These are phyloP conservation scores for Corythucha ciliata DNA, from an alignment of 2,888 invertebrate genomes.

Conservation along the genomic window DNA sequence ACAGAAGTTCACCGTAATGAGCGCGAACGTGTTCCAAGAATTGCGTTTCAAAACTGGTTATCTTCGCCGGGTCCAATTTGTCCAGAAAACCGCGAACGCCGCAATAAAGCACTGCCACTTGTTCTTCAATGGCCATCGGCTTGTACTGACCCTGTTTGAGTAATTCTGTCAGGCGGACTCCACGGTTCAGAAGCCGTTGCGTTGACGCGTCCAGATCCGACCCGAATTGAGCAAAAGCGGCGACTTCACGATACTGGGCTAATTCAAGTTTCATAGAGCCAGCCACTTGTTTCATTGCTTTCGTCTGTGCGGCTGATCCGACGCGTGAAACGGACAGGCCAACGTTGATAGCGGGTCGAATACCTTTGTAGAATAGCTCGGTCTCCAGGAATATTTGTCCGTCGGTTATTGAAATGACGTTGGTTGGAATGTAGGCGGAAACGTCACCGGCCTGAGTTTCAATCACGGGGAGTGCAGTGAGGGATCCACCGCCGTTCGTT, in stretches of 20 bases:
- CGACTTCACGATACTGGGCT: slow-evolving; percentile 99
- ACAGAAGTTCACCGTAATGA: slow-evolving; percentile 10
- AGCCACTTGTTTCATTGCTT: slow-evolving; percentile 99
- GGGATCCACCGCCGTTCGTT: slow-evolving; percentile 87
- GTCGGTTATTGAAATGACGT: slow-evolving; percentile 99
- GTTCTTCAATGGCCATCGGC: slow-evolving; percentile 17
- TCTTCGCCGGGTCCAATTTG: slow-evolving; percentile 17
- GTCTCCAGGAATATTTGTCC: slow-evolving; percentile 99
- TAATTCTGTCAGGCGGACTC: slow-evolving; percentile 94
- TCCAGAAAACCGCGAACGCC: slow-evolving; percentile 20
- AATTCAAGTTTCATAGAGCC: slow-evolving; percentile 99
- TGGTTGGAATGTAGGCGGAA: slow-evolving; percentile 99
- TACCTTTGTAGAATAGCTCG: slow-evolving; percentile 98
- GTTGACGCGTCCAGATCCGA: slow-evolving; percentile 98
- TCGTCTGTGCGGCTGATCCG: slow-evolving; percentile 98
- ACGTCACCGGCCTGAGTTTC: slow-evolving; percentile 99
- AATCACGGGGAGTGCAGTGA: slow-evolving; percentile 95
- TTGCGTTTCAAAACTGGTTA: slow-evolving; percentile 17
- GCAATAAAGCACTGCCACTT: slow-evolving; percentile 20
- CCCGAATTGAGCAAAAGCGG: slow-evolving; percentile 99
- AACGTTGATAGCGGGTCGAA: slow-evolving; percentile 98
- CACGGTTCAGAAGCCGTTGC: slow-evolving; percentile 94
- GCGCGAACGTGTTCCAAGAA: slow-evolving; percentile 9
- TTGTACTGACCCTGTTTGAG: slow-evolving; percentile 96
- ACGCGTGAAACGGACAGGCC: slow-evolving; percentile 98